phyloP scores from a whole-genome alignment of 2,113 vertebrate species.

The Barnardius zonarius region DNA sequence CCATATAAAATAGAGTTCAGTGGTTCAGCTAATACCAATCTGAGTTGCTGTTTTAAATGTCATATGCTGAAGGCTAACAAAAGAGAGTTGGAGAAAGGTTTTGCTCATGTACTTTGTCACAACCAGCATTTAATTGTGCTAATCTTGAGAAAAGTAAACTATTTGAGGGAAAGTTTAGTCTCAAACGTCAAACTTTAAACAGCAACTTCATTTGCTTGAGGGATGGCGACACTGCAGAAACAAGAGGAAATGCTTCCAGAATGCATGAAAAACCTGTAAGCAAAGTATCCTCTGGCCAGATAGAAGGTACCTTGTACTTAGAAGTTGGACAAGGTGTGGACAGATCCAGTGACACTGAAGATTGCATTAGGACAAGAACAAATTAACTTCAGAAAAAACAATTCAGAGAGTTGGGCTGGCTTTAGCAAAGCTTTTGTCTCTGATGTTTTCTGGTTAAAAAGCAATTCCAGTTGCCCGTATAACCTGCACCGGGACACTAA shows the following conservation, averaged over 20 bases:
- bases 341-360: too few relatives aligned
- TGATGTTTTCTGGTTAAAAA: not conserved
- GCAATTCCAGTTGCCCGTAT: not conserved
- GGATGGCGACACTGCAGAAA: not conserved
- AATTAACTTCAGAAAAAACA: not conserved
- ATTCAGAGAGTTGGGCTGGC: not conserved
- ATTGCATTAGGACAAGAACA: not conserved
- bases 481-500: not conserved
- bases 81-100: not conserved
- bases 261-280: rapidly evolving
- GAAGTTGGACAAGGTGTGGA: not conserved
- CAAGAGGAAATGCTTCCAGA: not conserved
- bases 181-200: not conserved
- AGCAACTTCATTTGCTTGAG: not conserved
- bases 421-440: not conserved
- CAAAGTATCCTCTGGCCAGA: not conserved
- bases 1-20: not conserved
- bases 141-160: not conserved
- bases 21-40: not conserved
- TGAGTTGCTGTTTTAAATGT: not conserved
- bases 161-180: not conserved
- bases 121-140: not conserved
- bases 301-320: too few relatives aligned
- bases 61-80: not conserved
- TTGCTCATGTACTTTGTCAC: not conserved